Evolutionary conservation across 2,113 vertebrate genomes (phyloP), one percentile per base, ranked within the genome.

Genomic region (Alectura lathami): DNA sequence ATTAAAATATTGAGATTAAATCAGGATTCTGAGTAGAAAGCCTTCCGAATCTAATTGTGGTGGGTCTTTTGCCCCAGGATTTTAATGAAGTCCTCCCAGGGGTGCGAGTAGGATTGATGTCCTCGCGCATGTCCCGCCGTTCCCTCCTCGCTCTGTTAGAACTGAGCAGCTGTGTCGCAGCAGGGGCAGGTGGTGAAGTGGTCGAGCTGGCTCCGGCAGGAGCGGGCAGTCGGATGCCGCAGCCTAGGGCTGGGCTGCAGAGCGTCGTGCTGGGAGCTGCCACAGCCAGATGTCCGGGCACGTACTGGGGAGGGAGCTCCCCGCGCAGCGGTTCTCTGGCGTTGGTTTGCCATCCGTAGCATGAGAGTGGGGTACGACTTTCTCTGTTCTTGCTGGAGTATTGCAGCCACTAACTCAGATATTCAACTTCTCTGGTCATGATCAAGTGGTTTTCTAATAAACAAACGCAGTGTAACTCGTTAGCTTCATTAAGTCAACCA

Each of bases 101-200:
- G 89, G 88, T 85, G 84, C 66, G 93, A 91, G 81, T 36, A 89
- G 94, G 93, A 96, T 92, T 95, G 94, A 96, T 95, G 91, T 86
- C 60, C 78, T 94, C 2, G 3, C 63, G 29, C 82, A 63, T 10
- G 54, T 96, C 91, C 89, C 0, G n/a, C 82, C 0, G 6, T 63
- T 95, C 67, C 53, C 42, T 0, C 0, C 34, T 92, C 2, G 0
- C 40, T 94, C 82, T 88, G 86, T 88, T 13, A 26, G 64, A 81
- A 87, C 88, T 1, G 38, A 95, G 91, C 96, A 96, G 95, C 95
- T 96, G 95, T 88, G 91, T 81, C 91, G 54, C 95, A 96, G 94
- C 94, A 93, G 94, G 95, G 94, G 89, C 96, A 96, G 95, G 82
- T 96, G 96, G 76, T 60, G 75, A 95, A 95, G 85, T 96, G 91